A percentile compares a stretch with the other conserved stretches of the same genome.
Evolutionary conservation across 2,797 vertebrate species (phyloP).

Genomic region (Acanthurus lineatus): DNA sequence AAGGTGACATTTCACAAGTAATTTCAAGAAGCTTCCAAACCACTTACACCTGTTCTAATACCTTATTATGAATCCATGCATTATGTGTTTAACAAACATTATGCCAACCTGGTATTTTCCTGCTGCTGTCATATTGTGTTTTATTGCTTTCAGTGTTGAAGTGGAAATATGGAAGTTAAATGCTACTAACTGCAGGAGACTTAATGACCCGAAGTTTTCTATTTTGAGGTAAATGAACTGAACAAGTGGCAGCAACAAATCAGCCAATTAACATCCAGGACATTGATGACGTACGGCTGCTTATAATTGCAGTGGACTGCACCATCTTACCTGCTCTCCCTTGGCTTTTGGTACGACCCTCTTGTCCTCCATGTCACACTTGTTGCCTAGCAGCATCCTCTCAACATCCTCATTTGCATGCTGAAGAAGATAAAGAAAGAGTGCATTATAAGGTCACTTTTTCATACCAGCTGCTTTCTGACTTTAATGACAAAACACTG

Average conservation of each 20-base stretch:
- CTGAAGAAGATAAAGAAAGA: conserved; percentile 76
- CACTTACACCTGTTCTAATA: background rate
- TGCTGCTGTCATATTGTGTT: background rate
- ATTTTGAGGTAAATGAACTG: background rate
- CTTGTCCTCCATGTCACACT: conserved; percentile 99
- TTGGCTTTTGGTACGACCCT: conserved; percentile 97
- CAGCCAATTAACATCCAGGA: background rate
- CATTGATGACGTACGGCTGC: too few relatives aligned
- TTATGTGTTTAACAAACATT: background rate
- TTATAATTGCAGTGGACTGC: conserved; percentile 2
- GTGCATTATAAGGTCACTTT: background rate
- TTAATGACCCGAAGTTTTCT: background rate
- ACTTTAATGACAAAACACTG: background rate
- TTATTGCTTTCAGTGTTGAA: background rate
- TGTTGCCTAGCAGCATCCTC: conserved; percentile 99
- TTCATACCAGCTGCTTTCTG: background rate
- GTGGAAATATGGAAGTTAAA: background rate
- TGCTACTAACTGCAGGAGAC: background rate
- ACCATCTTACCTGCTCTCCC: conserved; percentile 94
- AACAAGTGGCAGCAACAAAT: conserved; percentile 1
- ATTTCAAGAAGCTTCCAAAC: conserved; percentile 1
- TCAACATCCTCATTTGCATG: conserved; percentile 99
- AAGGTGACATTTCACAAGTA: background rate
- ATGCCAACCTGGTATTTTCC: background rate
- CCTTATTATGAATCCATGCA: background rate